Evolutionary conservation across 2,797 vertebrate species (phyloP), one percentile per base, ranked within the genome.

Genomic region (Monodelphis domestica): DNA sequence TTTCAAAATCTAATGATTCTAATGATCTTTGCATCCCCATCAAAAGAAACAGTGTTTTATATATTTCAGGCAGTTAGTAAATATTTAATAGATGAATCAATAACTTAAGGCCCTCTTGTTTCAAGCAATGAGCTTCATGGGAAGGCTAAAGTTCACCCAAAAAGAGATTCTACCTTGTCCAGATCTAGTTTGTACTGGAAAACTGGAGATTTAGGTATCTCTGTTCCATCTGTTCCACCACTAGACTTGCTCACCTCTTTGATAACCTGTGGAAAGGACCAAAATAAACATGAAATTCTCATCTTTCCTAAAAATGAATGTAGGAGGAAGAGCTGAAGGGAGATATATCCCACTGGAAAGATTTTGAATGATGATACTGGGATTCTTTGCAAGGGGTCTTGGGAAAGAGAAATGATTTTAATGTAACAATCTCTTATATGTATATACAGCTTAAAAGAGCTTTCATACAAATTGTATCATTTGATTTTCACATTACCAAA

Each of bases 151-250:
- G 15, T 45, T 70, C n/a, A 54, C 38, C 90, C 63, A 12, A 88
- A 95, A 95, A 78, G 1, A 89, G 54, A 89, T 94, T 33, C 1
- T 97, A 99, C 99, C 99, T 99, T 99, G 97, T 99, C 99, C 89
- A 99, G 97, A 94, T 99, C 99, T 97, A 99, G 91, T 97, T 99
- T 99, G 97, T 99, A 99, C 4, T 98, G 98, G 97, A 99, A 98
- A 90, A 99, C 98, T 0, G 99, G 99, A 84, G 99, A 99, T 1
- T 98, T 98, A 54, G 99, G 99, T 55, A 97, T 98, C 52, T 99
- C 99, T 28, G 97, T 88, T 54, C 98, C 98, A 0, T 98, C 98
- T 0, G 93, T 97, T 95, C 98, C 98, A 90, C 98, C 97, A 12
- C 92, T 96, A 0, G 99, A 98, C 93, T 98, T 98, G 97, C 98